Evolutionary conservation across 64 coral and sea anemone species (phyloP).

Genomic region (Montipora sp.): DNA sequence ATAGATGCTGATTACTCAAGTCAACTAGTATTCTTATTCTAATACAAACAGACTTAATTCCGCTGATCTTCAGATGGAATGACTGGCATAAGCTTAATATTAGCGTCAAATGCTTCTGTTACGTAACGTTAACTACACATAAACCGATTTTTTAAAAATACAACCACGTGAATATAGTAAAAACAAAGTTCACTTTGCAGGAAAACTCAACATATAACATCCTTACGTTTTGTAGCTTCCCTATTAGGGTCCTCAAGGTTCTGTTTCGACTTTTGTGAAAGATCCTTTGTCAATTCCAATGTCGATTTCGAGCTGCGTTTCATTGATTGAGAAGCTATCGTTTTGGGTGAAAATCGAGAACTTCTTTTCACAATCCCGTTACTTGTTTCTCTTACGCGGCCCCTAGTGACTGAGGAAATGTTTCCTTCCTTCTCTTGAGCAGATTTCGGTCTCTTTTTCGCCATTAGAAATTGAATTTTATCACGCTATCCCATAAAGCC

Average conservation of each 20-base stretch:
- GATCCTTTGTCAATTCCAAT: background rate
- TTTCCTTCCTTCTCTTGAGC: background rate
- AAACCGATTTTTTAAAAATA: no score
- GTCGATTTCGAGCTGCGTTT: slow-evolving; percentile 15
- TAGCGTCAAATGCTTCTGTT: no score
- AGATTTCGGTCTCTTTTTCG: slow-evolving; percentile 7
- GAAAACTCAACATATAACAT: background rate
- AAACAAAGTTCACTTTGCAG: background rate
- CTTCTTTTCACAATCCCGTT: background rate
- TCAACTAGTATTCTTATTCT: no score
- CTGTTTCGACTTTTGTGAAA: background rate
- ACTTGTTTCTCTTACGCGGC: background rate
- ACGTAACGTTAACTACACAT: no score
- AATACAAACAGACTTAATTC: no score
- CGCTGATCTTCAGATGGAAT: no score
- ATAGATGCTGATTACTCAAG: no score
- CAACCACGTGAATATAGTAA: background rate
- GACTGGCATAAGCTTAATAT: no score
- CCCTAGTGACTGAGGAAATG: background rate
- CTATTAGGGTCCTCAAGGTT: background rate
- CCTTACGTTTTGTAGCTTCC: background rate
- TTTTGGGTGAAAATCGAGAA: background rate
- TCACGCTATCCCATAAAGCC: background rate
- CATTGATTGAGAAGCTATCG: background rate
- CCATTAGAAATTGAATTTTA: background rate